phyloP scores from a whole-genome alignment of 23 tunicate genomes.

The Oikopleura vanhoeffeni region DNA sequence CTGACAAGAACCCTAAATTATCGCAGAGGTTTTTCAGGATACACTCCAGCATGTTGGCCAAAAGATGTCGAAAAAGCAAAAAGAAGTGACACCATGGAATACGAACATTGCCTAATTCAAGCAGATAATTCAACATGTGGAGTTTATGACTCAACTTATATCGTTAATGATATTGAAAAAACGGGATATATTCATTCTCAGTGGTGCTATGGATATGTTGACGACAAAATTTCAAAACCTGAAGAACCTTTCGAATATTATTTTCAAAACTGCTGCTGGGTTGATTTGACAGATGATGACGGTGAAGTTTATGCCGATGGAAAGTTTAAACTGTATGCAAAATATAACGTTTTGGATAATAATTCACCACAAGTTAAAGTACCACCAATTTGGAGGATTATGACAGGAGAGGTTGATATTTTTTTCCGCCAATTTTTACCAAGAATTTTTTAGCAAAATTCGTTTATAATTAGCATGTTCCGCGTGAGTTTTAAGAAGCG shows the following conservation, averaged over 20 bases:
- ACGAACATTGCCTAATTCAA: not conserved
- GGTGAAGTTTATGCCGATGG: not conserved
- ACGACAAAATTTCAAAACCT: not conserved
- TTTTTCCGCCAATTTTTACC: no score
- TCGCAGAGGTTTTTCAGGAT: not conserved
- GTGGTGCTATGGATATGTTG: slow-evolving; percentile 10
- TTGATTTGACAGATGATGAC: slow-evolving; percentile 3
- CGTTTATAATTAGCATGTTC: no score
- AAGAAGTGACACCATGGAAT: not conserved
- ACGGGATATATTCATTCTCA: not conserved
- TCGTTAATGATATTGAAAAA: not conserved
- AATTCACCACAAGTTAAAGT: slow-evolving; percentile 9
- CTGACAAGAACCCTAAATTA: not conserved
- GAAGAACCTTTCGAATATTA: slow-evolving; percentile 7
- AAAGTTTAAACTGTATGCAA: not conserved
- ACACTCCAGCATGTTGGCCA: not conserved
- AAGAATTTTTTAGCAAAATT: no score
- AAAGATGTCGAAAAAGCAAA: not conserved
- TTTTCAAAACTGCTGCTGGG: slow-evolving; percentile 15
- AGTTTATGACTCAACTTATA: not conserved
- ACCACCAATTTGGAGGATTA: not conserved
- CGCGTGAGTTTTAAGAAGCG: no score
- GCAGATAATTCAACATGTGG: no score
- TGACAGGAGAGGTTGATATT: no score
- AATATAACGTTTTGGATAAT: not conserved